These are phyloP conservation scores for Eristalis arbustorum DNA, from an alignment of 2,888 invertebrate species.

Conservation along the genomic window DNA sequence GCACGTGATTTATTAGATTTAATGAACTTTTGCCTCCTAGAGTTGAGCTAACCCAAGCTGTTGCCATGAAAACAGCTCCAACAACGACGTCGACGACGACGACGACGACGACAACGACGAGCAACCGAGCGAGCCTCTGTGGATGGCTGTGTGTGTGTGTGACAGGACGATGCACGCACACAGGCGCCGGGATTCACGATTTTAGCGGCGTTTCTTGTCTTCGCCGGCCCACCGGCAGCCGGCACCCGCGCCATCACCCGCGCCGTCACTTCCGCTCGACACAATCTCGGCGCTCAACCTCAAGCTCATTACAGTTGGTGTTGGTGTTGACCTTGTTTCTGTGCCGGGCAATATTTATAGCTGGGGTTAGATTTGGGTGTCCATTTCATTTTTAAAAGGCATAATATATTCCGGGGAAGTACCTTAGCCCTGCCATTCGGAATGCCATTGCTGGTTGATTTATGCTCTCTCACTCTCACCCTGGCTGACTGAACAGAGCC, in stretches of 20 bases:
- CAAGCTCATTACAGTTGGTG: conserved; percentile 59
- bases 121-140: not conserved
- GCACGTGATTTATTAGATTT: conserved; percentile 67
- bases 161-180: too few species aligned
- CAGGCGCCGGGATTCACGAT: not conserved
- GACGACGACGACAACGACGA: not conserved
- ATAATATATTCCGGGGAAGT: conserved; percentile 57
- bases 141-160: not conserved
- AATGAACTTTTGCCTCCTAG: conserved; percentile 60
- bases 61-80: conserved; percentile 43
- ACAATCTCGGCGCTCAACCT: conserved; percentile 47
- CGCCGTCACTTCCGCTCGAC: not conserved
- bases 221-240: not conserved
- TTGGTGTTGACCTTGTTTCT: conserved; percentile 61
- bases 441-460: conserved; percentile 64
- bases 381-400: conserved; percentile 65
- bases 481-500: not conserved
- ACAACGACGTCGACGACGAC: not conserved
- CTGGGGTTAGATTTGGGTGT: conserved; percentile 64
- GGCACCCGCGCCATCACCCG: too few species aligned
- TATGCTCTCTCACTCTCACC: conserved; percentile 27
- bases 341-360: conserved; percentile 51
- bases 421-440: conserved; percentile 54
- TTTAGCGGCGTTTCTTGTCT: conserved; percentile 36
- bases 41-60: conserved; percentile 62